Conservation (phyloP, 2,113 vertebrate species). For the Gnathonemus echidnorhynchus region DNA sequence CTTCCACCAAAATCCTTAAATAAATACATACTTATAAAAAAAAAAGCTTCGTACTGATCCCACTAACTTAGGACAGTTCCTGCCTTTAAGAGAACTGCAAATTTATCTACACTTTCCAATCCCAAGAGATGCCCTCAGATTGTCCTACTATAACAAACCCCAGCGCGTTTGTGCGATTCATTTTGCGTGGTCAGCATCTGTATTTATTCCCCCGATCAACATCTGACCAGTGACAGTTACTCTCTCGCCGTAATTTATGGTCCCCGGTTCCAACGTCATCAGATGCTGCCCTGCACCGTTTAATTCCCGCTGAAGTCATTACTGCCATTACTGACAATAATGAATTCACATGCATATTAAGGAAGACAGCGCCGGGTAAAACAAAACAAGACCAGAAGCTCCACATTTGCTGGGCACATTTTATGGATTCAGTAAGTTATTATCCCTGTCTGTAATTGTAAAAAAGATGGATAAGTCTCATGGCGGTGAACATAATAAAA, state of each 20-base stretch:
- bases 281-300: neutral
- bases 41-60: neutral
- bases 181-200: neutral
- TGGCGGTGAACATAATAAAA: neutral
- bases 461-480: neutral
- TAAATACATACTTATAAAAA: neutral
- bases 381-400: constrained; percentile 10
- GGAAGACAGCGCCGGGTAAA: neutral
- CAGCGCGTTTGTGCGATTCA: neutral
- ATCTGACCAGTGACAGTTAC: neutral
- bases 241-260: neutral
- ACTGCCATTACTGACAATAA: constrained; percentile 12
- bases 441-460: neutral
- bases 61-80: neutral
- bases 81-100: neutral
- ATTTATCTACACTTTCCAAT: neutral
- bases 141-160: neutral
- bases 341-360: constrained; percentile 7
- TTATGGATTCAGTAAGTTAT: constrained; percentile 6
- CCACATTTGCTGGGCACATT: neutral
- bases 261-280: neutral
- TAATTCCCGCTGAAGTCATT: neutral
- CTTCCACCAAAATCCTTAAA: neutral
- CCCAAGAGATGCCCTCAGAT: neutral
- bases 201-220: neutral